These are phyloP conservation scores for Erebia palarica DNA, from an alignment of 2,888 invertebrate species.

Conservation along the genomic window DNA sequence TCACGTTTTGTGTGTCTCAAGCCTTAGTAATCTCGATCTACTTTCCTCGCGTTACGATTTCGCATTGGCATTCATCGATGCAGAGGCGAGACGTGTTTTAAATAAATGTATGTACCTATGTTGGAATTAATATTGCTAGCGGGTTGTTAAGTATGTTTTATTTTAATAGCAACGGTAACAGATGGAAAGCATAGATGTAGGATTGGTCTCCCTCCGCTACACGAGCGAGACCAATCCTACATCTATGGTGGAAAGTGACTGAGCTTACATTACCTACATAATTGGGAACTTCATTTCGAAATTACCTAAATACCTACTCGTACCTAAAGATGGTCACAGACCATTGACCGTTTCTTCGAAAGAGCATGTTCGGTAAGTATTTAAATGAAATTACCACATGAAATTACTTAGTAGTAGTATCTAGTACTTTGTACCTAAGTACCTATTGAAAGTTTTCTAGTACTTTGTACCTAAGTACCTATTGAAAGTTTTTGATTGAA, in stretches of 20 bases:
- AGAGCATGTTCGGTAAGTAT: no score
- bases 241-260: slow-evolving; percentile 9
- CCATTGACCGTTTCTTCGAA: neutral
- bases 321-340: neutral
- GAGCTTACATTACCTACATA: neutral
- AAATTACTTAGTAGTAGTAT: no score
- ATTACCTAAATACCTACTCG: no score
- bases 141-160: neutral
- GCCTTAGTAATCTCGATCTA: slow-evolving; percentile 1
- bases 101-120: slow-evolving; percentile 1
- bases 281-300: no score
- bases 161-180: slow-evolving; percentile 7
- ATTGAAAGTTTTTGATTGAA: no score
- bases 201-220: no score
- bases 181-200: no score
- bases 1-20: neutral
- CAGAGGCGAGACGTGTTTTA: slow-evolving; percentile 12
- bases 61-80: slow-evolving; percentile 19
- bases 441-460: no score
- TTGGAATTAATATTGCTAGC: slow-evolving; percentile 7
- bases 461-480: no score
- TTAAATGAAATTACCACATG: no score
- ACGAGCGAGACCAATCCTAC: no score
- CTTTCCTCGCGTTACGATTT: slow-evolving; percentile 16
- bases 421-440: no score